Base-by-base conservation (phyloP, 2,888 invertebrate species). In the Ditylenchus weischeri region DNA sequence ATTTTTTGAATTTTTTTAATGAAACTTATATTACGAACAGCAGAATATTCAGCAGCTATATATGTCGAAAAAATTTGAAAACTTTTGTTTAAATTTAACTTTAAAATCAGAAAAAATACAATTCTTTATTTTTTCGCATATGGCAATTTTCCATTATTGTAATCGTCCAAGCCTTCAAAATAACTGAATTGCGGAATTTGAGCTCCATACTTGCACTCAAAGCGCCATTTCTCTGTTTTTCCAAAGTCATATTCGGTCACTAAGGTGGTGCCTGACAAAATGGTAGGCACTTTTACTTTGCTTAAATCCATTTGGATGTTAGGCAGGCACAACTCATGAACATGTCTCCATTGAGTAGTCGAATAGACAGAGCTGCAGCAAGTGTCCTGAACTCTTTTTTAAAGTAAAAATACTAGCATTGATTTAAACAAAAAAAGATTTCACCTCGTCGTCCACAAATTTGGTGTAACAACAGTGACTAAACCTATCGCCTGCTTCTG, bases 281-380 rank as follows among this genome's bases (percentile, higher is more conserved):
- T 66, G 7, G 68, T 67, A 19, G 72, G 68, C 59, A 75, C 71
- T 62, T 65, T 64, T 36, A 75, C 69, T 10, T 58, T 54, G 54
- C 65, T 68, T 65, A 75, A 51, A 48, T 75, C 75, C 57, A 78
- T 57, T n/a, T 70, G 62, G 38, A 75, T 77, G 59, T 78, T 80
- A n/a, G 83, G 83, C 62, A 79, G 74, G 64, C 83, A 83, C 21
- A 83, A 71, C 62, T 83, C 83, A 65, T 78, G 74, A 2, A 79
- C 76, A 8, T 71, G 64, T 15, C 72, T 66, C 83, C 83, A 83
- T 57, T 82, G 79, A 10, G 71, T 66, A 10, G 29, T 57, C 0
- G 80, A 78, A n/a, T 77, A 72, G 15, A 66, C 57, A 18, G 64
- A 61, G n/a, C 78, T 75, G 60, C 82, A 82, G 59, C 82, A 82